Conservation (phyloP, 2,888 invertebrate species). For the Cosmopolites sordidus region DNA sequence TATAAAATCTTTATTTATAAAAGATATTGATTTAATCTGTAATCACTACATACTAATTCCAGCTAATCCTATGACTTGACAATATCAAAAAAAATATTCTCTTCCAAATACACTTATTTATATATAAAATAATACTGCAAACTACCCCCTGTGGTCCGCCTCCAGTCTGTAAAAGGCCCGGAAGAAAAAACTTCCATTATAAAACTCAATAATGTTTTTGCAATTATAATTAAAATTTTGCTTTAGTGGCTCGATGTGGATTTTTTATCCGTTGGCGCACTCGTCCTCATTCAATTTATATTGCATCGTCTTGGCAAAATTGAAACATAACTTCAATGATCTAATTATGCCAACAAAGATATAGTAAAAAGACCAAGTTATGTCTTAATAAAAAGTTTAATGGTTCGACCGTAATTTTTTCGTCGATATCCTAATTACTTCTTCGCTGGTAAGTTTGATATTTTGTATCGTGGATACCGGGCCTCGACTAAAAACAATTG, state of each 20-base stretch:
- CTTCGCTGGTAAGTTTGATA: background rate
- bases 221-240: conserved; percentile 25
- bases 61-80: too few relatives aligned
- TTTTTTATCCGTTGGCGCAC: conserved; percentile 17
- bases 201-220: conserved; percentile 15
- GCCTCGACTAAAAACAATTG: too few relatives aligned
- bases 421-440: background rate
- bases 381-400: conserved; percentile 19
- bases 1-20: too few relatives aligned
- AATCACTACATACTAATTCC: too few relatives aligned
- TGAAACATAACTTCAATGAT: conserved; percentile 25
- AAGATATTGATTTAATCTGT: too few relatives aligned
- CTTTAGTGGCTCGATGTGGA: conserved; percentile 19
- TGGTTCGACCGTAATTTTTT: conserved; percentile 7
- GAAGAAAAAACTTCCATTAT: background rate
- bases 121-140: too few relatives aligned
- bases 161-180: too few relatives aligned
- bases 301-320: conserved; percentile 12
- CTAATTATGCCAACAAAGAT: conserved; percentile 22
- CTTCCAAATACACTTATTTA: too few relatives aligned
- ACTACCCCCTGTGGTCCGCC: too few relatives aligned
- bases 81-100: too few relatives aligned
- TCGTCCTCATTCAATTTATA: conserved; percentile 17
- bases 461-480: background rate
- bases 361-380: conserved; percentile 22